These are phyloP conservation scores for Crenuchus spilurus DNA, from an alignment of 2,797 vertebrate species.

Conservation along the genomic window DNA sequence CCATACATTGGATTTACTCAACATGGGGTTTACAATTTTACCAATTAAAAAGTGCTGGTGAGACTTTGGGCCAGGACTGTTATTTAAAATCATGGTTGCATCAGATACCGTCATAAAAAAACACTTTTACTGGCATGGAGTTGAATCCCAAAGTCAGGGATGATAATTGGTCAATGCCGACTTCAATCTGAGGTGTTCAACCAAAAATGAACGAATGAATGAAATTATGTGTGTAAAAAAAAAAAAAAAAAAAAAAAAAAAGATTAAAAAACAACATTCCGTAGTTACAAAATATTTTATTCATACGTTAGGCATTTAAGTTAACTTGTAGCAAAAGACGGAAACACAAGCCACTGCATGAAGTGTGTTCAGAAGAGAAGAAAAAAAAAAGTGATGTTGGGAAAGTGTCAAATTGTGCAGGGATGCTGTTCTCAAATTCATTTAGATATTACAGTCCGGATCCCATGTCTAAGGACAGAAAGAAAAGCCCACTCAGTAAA, in stretches of 20 bases:
- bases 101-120: too few relatives aligned
- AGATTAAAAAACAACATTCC: neutral
- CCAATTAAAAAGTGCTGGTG: too few relatives aligned
- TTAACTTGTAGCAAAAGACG: constrained; percentile 51
- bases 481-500: constrained; percentile 42
- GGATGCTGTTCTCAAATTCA: neutral
- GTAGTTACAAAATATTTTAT: constrained; percentile 59
- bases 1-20: too few relatives aligned
- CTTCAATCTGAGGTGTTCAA: too few relatives aligned
- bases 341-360: constrained; percentile 51
- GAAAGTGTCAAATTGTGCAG: neutral
- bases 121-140: too few relatives aligned
- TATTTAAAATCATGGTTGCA: too few relatives aligned
- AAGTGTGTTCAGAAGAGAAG: neutral
- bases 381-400: neutral
- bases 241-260: neutral
- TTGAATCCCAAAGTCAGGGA: too few relatives aligned
- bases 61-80: too few relatives aligned
- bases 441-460: too few relatives aligned
- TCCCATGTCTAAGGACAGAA: neutral
- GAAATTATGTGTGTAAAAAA: constrained; percentile 38
- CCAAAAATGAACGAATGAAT: too few relatives aligned
- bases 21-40: too few relatives aligned
- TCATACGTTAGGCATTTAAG: constrained; percentile 43
- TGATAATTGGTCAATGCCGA: too few relatives aligned